Conservation (phyloP, 2,113 vertebrate species). For the Tursiops truncatus region DNA sequence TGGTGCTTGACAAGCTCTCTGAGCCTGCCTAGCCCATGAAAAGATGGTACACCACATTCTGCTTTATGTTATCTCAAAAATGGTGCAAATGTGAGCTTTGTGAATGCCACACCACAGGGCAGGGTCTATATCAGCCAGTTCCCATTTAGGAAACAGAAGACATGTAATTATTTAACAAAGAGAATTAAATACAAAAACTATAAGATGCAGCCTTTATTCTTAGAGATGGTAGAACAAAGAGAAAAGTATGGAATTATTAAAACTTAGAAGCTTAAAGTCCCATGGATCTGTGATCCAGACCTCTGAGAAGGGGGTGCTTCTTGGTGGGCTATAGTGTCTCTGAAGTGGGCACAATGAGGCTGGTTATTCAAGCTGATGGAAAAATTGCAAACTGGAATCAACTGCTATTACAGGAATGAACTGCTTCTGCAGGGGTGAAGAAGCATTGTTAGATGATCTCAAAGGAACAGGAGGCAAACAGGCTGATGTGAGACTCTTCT, state of each 20-base stretch:
- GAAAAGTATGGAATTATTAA: neutral
- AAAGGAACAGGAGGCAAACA: neutral
- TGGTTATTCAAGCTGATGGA: neutral
- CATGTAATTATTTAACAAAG: neutral
- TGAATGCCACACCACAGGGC: constrained; percentile 87
- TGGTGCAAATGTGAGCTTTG: constrained; percentile 83
- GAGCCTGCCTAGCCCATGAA: neutral
- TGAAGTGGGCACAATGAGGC: neutral
- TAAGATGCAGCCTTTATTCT: neutral
- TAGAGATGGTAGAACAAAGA: neutral
- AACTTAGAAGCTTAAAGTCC: neutral
- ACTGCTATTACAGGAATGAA: neutral
- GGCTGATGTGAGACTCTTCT: neutral
- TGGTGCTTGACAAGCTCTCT: neutral
- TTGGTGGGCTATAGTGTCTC: neutral
- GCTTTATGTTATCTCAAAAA: neutral
- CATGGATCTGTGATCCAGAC: neutral
- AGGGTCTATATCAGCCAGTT: constrained; percentile 44
- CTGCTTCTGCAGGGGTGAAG: too few relatives aligned
- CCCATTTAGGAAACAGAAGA: neutral
- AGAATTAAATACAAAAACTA: neutral
- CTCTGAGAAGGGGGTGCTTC: neutral
- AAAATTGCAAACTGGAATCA: neutral
- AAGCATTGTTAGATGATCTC: too few relatives aligned
- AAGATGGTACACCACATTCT: neutral